phyloP scores from a whole-genome alignment of 2,113 vertebrate species.

The Azemiops feae region DNA sequence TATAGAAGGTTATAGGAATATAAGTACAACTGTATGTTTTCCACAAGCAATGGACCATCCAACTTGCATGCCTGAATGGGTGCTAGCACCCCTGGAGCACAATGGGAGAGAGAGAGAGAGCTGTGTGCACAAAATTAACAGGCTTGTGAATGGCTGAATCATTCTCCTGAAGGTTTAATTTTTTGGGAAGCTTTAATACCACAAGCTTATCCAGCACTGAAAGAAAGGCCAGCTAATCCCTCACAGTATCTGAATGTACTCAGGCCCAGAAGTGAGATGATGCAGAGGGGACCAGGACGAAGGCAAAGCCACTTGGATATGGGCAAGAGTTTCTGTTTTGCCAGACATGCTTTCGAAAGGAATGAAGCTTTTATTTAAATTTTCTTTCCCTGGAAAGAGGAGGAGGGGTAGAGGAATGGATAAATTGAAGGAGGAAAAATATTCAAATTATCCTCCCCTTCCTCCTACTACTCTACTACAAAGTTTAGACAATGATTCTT shows the following conservation, averaged over 20 bases:
- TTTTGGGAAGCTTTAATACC: conserved; percentile 68
- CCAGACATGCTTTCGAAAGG: conserved; percentile 51
- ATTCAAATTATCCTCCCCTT: neutral
- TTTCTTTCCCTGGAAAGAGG: neutral
- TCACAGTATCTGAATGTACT: conserved; percentile 56
- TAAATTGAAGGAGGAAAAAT: neutral
- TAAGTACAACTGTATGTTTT: neutral
- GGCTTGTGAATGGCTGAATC: conserved; percentile 32
- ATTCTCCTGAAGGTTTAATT: conserved; percentile 62
- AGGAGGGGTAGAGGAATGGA: neutral
- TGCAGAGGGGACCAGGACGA: conserved; percentile 47
- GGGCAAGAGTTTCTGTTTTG: conserved; percentile 53
- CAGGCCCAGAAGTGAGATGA: conserved; percentile 65
- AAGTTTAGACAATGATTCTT: rapidly evolving
- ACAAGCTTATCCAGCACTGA: conserved; percentile 58
- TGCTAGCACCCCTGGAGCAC: rapidly evolving
- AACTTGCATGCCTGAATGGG: conserved; percentile 5
- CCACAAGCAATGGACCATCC: neutral
- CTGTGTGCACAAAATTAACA: neutral
- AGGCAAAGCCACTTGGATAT: conserved; percentile 47
- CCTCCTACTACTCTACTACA: conserved; percentile 8
- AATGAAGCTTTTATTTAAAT: conserved; percentile 54
- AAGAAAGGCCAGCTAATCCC: conserved; percentile 72
- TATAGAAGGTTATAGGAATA: rapidly evolving
- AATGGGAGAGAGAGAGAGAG: conserved; percentile 1